Evolutionary conservation across 2,113 vertebrate species (phyloP).

Genomic region (Prinia subflava): DNA sequence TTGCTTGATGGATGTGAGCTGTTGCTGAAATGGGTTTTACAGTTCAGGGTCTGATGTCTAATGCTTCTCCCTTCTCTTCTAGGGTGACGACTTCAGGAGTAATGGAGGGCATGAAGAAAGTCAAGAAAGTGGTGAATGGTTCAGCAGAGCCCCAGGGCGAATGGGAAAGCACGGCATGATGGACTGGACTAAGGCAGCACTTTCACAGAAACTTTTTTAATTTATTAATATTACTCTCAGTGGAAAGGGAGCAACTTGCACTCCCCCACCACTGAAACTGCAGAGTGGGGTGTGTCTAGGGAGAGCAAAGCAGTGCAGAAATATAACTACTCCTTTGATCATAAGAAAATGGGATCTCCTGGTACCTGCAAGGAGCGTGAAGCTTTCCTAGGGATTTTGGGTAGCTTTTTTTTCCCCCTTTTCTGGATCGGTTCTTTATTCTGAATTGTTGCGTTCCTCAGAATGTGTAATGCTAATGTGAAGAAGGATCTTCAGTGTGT

Average conservation of each 20-base stretch:
- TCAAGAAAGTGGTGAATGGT: conserved; percentile 77
- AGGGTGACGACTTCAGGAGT: conserved; percentile 78
- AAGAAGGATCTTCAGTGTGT: background rate
- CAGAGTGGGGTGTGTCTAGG: background rate
- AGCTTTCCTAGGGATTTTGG: conserved; percentile 30
- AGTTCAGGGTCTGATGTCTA: background rate
- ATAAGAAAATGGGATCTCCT: conserved; percentile 7
- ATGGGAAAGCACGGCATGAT: conserved; percentile 67
- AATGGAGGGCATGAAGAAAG: conserved; percentile 79
- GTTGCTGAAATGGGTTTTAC: background rate
- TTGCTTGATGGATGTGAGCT: background rate
- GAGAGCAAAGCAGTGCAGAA: conserved; percentile 27
- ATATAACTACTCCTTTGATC: background rate
- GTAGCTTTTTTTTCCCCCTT: background rate
- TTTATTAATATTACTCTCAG: conserved; percentile 46
- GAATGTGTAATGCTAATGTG: background rate
- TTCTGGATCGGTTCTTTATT: background rate
- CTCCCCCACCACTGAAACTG: conserved; percentile 31
- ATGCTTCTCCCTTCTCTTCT: background rate
- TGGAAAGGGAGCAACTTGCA: conserved; percentile 25
- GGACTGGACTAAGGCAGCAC: conserved; percentile 22
- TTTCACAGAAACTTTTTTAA: conserved; percentile 49
- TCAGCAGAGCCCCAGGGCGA: conserved; percentile 64
- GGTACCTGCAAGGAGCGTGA: conserved; percentile 19
- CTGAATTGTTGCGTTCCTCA: background rate